Evolutionary conservation across 2,113 vertebrate genomes (phyloP).

Genomic region (Clinocottus analis): DNA sequence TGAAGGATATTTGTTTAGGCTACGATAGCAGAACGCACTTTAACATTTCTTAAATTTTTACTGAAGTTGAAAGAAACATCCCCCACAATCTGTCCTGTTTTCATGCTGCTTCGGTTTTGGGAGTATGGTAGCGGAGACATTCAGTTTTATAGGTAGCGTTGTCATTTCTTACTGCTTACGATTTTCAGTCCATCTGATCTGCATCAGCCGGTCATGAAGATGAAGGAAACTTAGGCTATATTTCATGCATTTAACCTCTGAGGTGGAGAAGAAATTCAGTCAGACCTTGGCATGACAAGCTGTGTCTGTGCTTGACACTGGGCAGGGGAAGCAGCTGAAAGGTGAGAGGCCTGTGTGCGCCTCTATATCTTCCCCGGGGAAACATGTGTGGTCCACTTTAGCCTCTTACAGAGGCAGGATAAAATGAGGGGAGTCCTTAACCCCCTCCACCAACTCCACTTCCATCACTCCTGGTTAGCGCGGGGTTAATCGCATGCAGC

Average conservation of each 20-base stretch:
- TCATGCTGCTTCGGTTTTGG: slow-evolving; percentile 21
- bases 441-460: slow-evolving; percentile 53
- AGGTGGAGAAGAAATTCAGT: slow-evolving; percentile 19
- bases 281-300: slow-evolving; percentile 30
- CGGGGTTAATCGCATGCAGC: slow-evolving; percentile 77
- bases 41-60: background rate
- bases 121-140: background rate
- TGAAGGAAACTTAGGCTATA: slow-evolving; percentile 3
- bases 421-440: slow-evolving; percentile 72
- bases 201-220: slow-evolving; percentile 10
- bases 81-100: slow-evolving; percentile 11
- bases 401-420: slow-evolving; percentile 64
- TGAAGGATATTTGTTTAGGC: slow-evolving; percentile 53
- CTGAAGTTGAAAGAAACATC: slow-evolving; percentile 8
- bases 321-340: slow-evolving; percentile 59
- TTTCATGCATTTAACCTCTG: slow-evolving; percentile 42
- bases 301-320: slow-evolving; percentile 61
- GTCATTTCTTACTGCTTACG: slow-evolving; percentile 16
- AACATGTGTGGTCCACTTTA: slow-evolving; percentile 71
- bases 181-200: slow-evolving; percentile 36
- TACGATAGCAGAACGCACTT: slow-evolving; percentile 29
- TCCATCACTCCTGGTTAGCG: slow-evolving; percentile 66
- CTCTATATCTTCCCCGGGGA: slow-evolving; percentile 69
- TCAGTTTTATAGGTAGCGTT: background rate
- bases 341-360: slow-evolving; percentile 64